Evolutionary conservation across 2,797 vertebrate species (phyloP).

Genomic region (Sebastes alutus): DNA sequence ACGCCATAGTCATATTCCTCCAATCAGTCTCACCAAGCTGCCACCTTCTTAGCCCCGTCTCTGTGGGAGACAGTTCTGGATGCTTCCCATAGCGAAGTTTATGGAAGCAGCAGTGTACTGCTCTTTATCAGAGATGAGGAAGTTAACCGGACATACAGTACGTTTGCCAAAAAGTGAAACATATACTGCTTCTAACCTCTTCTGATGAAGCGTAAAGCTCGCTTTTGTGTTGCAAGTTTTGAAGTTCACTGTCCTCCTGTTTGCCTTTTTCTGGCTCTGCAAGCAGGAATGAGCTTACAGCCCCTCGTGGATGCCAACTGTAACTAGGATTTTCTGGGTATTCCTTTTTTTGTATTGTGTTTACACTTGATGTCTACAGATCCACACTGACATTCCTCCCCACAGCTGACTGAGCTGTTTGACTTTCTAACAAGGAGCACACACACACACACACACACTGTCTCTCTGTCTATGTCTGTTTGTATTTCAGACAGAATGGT

Average conservation of each 20-base stretch:
- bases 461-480: background rate
- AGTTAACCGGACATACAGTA: no score
- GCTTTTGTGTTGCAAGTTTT: background rate
- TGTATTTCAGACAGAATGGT: slow-evolving; percentile 41
- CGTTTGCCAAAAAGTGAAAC: no score
- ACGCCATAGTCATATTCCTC: no score
- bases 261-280: background rate
- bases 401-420: background rate
- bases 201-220: background rate
- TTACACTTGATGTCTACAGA: background rate
- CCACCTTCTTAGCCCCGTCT: background rate
- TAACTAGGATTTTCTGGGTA: background rate
- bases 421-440: background rate
- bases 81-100: background rate
- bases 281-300: background rate
- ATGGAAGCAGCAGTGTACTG: no score
- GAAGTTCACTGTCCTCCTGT: background rate
- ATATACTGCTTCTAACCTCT: background rate
- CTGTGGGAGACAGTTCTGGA: no score
- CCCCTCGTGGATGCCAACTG: background rate
- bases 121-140: no score
- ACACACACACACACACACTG: background rate
- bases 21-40: background rate
- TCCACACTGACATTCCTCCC: background rate
- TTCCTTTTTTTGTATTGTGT: no score